These are phyloP conservation scores for Busseola fusca DNA, from an alignment of 2,888 invertebrate species.

Conservation along the genomic window DNA sequence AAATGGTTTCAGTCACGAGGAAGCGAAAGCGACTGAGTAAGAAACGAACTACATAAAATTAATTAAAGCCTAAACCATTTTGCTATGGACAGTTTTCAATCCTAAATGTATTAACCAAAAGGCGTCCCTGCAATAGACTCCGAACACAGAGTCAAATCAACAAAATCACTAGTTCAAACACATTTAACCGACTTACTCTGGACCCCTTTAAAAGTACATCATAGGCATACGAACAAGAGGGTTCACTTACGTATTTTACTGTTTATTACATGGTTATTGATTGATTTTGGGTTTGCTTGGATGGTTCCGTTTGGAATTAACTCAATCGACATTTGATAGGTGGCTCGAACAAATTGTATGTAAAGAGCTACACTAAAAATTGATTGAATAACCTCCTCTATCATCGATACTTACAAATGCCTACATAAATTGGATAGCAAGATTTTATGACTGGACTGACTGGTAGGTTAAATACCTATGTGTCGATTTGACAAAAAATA, in stretches of 20 bases:
- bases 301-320: constrained; percentile 19
- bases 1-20: background rate
- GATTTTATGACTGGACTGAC: too few relatives aligned
- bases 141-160: background rate
- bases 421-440: background rate
- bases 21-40: background rate
- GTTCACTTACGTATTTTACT: background rate
- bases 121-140: background rate
- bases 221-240: too few relatives aligned
- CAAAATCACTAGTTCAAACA: background rate
- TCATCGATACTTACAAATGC: background rate
- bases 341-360: background rate
- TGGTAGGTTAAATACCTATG: background rate
- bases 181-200: background rate
- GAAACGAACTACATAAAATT: background rate
- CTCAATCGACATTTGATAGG: background rate
- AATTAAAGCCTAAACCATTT: background rate
- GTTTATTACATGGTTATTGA: too few relatives aligned
- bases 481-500: too few relatives aligned
- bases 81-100: background rate
- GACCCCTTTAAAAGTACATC: background rate
- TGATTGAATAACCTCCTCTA: background rate
- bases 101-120: too few relatives aligned
- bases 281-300: background rate
- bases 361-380: background rate